phyloP scores from a whole-genome alignment of 2,888 invertebrate genomes.

The Cistogaster globosa region DNA sequence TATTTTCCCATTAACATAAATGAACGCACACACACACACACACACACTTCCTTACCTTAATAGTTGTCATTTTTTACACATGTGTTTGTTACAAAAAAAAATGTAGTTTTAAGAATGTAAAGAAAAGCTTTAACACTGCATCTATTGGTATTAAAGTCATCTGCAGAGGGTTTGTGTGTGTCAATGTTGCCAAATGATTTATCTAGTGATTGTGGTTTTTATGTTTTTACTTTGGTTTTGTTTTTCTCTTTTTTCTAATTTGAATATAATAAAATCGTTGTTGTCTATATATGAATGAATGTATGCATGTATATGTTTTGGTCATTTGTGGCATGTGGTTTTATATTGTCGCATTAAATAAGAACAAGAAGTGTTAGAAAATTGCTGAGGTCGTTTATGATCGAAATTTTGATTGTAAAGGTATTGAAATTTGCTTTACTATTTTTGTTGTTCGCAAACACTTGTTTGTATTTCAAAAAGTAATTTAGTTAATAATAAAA shows the following conservation, averaged over 20 bases:
- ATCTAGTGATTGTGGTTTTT: slow-evolving; percentile 70
- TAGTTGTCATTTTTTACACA: slow-evolving; percentile 44
- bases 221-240: slow-evolving; percentile 40
- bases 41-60: neutral
- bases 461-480: neutral
- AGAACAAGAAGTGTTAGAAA: slow-evolving; percentile 53
- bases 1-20: slow-evolving; percentile 20
- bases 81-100: slow-evolving; percentile 11
- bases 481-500: slow-evolving; percentile 22
- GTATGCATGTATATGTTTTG: slow-evolving; percentile 11
- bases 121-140: slow-evolving; percentile 25
- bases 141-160: too few relatives aligned
- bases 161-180: neutral
- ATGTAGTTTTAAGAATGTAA: slow-evolving; percentile 62
- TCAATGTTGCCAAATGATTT: slow-evolving; percentile 67
- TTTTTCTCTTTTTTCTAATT: neutral
- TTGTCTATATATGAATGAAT: slow-evolving; percentile 9
- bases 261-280: slow-evolving; percentile 31
- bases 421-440: slow-evolving; percentile 34
- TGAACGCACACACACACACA: neutral
- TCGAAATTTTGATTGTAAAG: slow-evolving; percentile 62
- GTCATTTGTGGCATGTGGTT: slow-evolving; percentile 69
- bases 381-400: slow-evolving; percentile 71
- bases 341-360: slow-evolving; percentile 61
- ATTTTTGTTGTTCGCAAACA: neutral